Evolutionary conservation across 2,888 invertebrate genomes (phyloP).

Genomic region (Thera obeliscata): DNA sequence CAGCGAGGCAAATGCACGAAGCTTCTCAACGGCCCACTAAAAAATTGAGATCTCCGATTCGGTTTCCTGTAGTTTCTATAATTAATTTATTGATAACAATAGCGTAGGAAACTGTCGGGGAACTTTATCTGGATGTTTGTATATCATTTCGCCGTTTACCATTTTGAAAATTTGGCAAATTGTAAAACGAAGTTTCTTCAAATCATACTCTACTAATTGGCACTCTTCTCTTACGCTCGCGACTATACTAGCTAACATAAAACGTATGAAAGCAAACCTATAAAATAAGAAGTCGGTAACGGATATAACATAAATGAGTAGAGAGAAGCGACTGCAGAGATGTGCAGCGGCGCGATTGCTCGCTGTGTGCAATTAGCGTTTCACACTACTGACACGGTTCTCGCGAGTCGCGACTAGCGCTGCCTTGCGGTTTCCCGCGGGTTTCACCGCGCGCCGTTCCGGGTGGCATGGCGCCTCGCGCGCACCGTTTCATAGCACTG

Average conservation of each 20-base stretch:
- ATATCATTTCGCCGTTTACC: conserved; percentile 66
- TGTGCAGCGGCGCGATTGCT: conserved; percentile 65
- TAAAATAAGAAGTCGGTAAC: conserved; percentile 24
- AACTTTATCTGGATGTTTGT: conserved; percentile 75
- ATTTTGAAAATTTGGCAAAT: conserved; percentile 35
- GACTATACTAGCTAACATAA: not conserved
- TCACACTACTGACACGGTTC: conserved; percentile 85
- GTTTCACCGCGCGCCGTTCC: conserved; percentile 82
- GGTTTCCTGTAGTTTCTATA: conserved; percentile 83
- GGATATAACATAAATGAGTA: conserved; percentile 46
- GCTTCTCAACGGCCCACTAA: conserved; percentile 74
- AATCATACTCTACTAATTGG: not conserved
- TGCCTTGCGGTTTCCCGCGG: conserved; percentile 82
- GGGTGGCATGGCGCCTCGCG: conserved; percentile 80
- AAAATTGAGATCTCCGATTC: conserved; percentile 81
- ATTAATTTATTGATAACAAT: conserved; percentile 83
- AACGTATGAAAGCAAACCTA: conserved; percentile 14
- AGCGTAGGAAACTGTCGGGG: conserved; percentile 77
- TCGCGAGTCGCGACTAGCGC: conserved; percentile 70
- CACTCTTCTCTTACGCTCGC: not conserved
- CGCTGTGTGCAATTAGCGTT: conserved; percentile 77
- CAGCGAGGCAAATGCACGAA: conserved; percentile 75
- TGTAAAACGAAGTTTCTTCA: conserved; percentile 19
- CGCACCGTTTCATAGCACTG: conserved; percentile 64
- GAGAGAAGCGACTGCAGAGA: conserved; percentile 54